Base-by-base conservation (phyloP, 2,888 invertebrate genomes). In the Drosophila rubida region DNA sequence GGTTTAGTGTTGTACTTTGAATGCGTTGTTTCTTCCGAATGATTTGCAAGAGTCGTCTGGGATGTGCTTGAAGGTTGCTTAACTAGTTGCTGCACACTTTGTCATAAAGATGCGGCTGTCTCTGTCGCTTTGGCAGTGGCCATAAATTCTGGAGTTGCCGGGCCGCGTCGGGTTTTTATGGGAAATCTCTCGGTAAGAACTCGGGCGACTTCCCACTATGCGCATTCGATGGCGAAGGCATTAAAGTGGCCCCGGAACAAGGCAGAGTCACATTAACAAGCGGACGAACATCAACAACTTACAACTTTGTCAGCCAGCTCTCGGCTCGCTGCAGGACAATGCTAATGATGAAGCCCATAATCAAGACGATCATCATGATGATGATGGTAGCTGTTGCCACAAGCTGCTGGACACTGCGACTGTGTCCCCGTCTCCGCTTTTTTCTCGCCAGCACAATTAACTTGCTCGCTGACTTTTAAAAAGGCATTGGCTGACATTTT, bases 391-490 rank as follows among this genome's bases (percentile, higher is more conserved):
- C 44, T 49, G 61, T 72, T 49, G 60, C 61, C 59, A 57, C 66
- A 57, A 51, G 30, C 9, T 51, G 51, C 16, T 68, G 68, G 57
- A 57, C 68, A 57, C 48, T 69, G 16, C 23, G 48, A 55, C 59
- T 51, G 58, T 59, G 49, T 59, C 58, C 39, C 65, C 49, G 49
- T 49, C 51, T 23, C 25, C 23, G 25, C 27, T 14, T 11, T 9
- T 11, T 9, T n/a, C 16, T 23, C 14, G 0, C 32, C 27, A 25
- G 46, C 13, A 86, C 84, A 84, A 84, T 84, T 84, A 84, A 84
- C 84, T 84, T 84, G 87, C 84, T 83, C 78, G 87, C 75, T 84
- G 87, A 84, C 81, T 86, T 82, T 86, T 84, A 83, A 86, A 84
- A 84, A 86, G 84, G 87, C 84, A 86, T 83, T 71, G 87, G 74